Percentiles rank a stretch among this genome's conserved stretches.
These are phyloP conservation scores for Naja naja DNA, from an alignment of 2,113 vertebrate species.

Conservation along the genomic window DNA sequence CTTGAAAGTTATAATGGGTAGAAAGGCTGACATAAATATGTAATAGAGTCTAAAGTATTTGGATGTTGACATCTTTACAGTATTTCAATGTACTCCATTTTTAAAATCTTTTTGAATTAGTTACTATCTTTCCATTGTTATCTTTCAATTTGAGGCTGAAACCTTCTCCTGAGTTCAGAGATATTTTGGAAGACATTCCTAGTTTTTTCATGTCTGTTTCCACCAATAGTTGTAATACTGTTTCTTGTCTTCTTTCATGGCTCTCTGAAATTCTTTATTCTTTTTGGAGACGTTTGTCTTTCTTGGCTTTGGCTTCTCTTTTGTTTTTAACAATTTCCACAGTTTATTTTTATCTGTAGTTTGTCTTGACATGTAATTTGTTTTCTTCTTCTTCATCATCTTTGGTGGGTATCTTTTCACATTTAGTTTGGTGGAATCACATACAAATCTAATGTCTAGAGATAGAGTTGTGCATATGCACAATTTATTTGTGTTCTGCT, in stretches of 20 bases:
- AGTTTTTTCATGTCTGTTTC: not conserved
- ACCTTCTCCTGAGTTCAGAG: not conserved
- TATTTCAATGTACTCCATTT: not conserved
- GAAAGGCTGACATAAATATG: not conserved
- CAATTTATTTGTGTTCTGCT: not conserved
- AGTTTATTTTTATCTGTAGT: not conserved
- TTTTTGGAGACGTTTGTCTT: not conserved
- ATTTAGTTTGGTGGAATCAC: not conserved
- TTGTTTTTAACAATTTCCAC: not conserved
- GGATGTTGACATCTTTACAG: not conserved
- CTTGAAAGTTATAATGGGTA: not conserved
- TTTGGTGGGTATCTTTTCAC: not conserved
- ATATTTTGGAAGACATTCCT: not conserved
- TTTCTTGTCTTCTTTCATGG: not conserved
- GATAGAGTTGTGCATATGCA: not conserved
- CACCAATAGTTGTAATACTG: not conserved
- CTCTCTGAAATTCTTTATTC: not conserved
- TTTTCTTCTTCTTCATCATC: not conserved
- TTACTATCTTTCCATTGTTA: not conserved
- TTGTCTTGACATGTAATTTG: not conserved
- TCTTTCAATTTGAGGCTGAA: not conserved
- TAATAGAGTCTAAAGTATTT: not conserved
- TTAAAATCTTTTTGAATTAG: not conserved
- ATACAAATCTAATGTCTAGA: not conserved
- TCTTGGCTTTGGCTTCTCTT: not conserved